Evolutionary conservation across 2,888 invertebrate species (phyloP).

Genomic region (Lasius fuliginosus): DNA sequence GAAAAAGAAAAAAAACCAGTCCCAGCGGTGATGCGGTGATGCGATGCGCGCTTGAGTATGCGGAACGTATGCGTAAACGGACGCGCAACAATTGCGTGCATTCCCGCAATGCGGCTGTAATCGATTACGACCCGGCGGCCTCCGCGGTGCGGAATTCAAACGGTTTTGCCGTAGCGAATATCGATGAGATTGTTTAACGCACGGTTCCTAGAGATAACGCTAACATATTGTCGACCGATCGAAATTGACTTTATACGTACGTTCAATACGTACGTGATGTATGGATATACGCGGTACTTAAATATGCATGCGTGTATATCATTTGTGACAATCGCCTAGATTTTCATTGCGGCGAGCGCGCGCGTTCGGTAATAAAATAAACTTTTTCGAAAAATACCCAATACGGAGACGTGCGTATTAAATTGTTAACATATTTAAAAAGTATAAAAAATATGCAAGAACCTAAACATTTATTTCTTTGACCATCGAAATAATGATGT

Average conservation of each 20-base stretch:
- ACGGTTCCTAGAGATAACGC: conserved; percentile 19
- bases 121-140: conserved; percentile 62
- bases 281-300: neutral
- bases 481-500: neutral
- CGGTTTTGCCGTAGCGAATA: conserved; percentile 39
- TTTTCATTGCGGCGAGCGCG: neutral
- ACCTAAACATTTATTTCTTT: neutral
- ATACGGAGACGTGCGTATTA: neutral
- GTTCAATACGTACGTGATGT: conserved; percentile 4
- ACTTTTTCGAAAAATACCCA: neutral
- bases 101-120: conserved; percentile 53
- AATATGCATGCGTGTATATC: conserved; percentile 29
- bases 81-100: conserved; percentile 65
- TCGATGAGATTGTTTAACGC: conserved; percentile 42
- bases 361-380: neutral
- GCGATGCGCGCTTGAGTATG: conserved; percentile 8
- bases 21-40: conserved; percentile 11
- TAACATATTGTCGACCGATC: conserved; percentile 26
- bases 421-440: neutral
- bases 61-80: conserved; percentile 39
- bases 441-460: no score
- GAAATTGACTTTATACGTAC: conserved; percentile 25
- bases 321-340: neutral
- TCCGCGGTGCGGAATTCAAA: conserved; percentile 58
- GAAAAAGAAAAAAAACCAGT: neutral